Conservation (phyloP, 2,888 invertebrate genomes). For the Cheilosia variabilis region DNA sequence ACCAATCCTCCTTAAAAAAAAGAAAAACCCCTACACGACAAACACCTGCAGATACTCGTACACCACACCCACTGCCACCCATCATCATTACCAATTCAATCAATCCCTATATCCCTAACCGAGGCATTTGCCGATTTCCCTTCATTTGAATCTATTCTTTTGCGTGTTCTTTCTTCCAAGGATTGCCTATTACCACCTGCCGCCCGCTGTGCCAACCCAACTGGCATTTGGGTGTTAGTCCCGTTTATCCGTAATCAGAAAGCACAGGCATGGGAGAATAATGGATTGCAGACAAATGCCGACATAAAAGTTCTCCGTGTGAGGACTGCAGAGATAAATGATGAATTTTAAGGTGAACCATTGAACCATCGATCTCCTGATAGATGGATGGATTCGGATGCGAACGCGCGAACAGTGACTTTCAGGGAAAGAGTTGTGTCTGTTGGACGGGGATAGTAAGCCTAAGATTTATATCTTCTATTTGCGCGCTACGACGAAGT, state of each 20-base stretch:
- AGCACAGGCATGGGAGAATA: constrained; percentile 63
- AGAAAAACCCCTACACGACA: constrained; percentile 26
- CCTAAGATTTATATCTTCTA: constrained; percentile 73
- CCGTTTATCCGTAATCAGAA: constrained; percentile 68
- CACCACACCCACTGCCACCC: constrained; percentile 23
- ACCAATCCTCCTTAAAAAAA: constrained; percentile 38
- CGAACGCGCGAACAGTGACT: constrained; percentile 69
- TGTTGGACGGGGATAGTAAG: constrained; percentile 60
- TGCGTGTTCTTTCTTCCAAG: constrained; percentile 37
- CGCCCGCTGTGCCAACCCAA: not conserved
- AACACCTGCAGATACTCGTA: constrained; percentile 56
- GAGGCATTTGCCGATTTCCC: constrained; percentile 58
- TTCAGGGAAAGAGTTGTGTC: constrained; percentile 69
- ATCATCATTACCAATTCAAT: constrained; percentile 74
- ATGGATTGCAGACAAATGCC: constrained; percentile 75
- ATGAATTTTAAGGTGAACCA: constrained; percentile 74
- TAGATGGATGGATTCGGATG: constrained; percentile 71
- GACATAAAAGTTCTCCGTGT: constrained; percentile 59
- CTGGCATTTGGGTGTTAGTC: constrained; percentile 21
- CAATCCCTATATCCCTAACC: constrained; percentile 61
- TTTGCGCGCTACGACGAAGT: constrained; percentile 55
- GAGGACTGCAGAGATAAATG: constrained; percentile 66
- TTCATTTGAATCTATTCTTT: constrained; percentile 72
- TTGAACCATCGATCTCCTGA: constrained; percentile 73
- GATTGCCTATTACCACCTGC: constrained; percentile 65